phyloP scores from a whole-genome alignment of 23 tunicate genomes.

The Corella eumyota region DNA sequence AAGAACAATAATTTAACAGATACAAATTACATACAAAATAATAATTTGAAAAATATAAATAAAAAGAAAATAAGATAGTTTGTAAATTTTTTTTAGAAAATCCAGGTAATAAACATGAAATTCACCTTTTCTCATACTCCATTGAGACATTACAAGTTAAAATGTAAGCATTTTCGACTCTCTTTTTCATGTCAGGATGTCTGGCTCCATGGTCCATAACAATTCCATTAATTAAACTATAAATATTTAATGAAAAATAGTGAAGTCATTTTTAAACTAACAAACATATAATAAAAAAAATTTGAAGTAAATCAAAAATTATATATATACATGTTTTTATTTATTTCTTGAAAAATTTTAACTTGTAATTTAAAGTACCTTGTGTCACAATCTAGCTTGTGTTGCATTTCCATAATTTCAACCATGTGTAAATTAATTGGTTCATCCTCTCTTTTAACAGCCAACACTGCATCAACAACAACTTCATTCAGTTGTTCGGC shows the following conservation, averaged over 20 bases:
- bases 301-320: background rate
- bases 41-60: background rate
- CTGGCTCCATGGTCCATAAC: slow-evolving; percentile 99
- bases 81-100: background rate
- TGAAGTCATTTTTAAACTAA: background rate
- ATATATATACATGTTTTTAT: too few relatives aligned
- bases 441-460: slow-evolving; percentile 64
- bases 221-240: slow-evolving; percentile 68
- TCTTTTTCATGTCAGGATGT: slow-evolving; percentile 96
- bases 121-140: slow-evolving; percentile 97
- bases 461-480: slow-evolving; percentile 89
- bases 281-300: background rate
- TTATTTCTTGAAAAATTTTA: too few relatives aligned
- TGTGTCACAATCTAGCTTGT: slow-evolving; percentile 77
- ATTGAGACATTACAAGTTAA: slow-evolving; percentile 92
- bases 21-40: background rate
- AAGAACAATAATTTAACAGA: background rate
- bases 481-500: slow-evolving; percentile 91
- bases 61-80: background rate
- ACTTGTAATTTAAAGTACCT: too few relatives aligned
- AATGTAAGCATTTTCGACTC: slow-evolving; percentile 86
- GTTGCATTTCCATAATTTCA: slow-evolving; percentile 99
- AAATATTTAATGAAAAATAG: background rate
- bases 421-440: slow-evolving; percentile 98
- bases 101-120: background rate